Conservation (phyloP, 2,113 vertebrate genomes). For the Notarius quadriscutis region DNA sequence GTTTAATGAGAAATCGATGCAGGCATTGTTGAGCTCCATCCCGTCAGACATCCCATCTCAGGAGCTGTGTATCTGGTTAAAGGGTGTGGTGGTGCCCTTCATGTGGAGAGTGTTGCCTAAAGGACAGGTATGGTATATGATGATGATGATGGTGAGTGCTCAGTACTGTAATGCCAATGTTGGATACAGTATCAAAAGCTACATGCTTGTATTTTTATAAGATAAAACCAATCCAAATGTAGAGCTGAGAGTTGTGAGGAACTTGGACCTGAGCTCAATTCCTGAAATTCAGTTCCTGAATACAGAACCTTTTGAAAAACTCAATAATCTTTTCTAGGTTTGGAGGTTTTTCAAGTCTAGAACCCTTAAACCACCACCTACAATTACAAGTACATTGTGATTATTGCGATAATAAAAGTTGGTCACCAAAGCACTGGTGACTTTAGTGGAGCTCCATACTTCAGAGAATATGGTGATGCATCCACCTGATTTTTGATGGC, state of each 20-base stretch:
- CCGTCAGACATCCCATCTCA: slow-evolving; percentile 74
- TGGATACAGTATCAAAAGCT: not conserved
- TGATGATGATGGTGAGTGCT: not conserved
- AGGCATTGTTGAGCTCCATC: slow-evolving; percentile 80
- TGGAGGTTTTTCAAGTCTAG: not conserved
- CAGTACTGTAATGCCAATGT: not conserved
- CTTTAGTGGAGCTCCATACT: too few relatives aligned
- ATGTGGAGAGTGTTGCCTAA: slow-evolving; percentile 78
- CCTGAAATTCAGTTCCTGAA: not conserved
- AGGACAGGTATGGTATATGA: slow-evolving; percentile 77
- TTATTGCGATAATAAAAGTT: not conserved
- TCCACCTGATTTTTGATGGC: too few relatives aligned
- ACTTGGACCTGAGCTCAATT: not conserved
- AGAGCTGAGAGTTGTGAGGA: not conserved
- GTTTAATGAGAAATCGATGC: slow-evolving; percentile 79
- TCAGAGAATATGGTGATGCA: too few relatives aligned
- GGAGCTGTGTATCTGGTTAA: slow-evolving; percentile 85
- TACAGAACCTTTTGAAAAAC: not conserved
- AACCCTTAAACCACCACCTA: not conserved
- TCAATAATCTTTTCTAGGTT: not conserved
- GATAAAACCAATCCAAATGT: not conserved
- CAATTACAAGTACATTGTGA: not conserved
- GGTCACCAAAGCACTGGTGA: not conserved
- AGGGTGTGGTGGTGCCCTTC: slow-evolving; percentile 86
- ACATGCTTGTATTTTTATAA: not conserved